Evolutionary conservation across 64 coral and sea anemone species (phyloP).

Genomic region (Anthopleura sola): DNA sequence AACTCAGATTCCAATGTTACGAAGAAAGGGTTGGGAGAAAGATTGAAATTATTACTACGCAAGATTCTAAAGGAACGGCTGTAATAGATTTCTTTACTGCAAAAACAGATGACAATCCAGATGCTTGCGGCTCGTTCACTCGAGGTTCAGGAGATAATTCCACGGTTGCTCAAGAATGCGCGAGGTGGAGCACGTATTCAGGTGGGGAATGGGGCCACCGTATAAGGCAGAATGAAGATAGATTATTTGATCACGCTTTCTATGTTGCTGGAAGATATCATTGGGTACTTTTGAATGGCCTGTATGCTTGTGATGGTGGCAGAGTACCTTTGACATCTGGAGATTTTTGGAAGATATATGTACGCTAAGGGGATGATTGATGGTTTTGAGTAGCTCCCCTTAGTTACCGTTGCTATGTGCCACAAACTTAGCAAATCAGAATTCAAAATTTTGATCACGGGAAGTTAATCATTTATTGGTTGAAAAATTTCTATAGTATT

Average conservation of each 20-base stretch:
- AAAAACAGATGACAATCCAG: neutral
- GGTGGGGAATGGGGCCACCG: neutral
- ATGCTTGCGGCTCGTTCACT: neutral
- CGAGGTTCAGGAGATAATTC: neutral
- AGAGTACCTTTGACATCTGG: neutral
- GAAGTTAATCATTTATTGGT: too few species aligned
- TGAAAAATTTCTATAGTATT: too few species aligned
- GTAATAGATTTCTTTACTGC: conserved; percentile 5
- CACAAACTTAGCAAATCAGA: too few species aligned
- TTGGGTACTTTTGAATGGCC: neutral
- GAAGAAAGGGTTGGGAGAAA: neutral
- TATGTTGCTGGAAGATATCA: neutral
- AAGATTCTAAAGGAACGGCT: conserved; percentile 13
- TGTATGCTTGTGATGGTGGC: neutral
- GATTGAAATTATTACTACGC: neutral
- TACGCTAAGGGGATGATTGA: neutral
- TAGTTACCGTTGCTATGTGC: too few species aligned
- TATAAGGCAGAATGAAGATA: neutral
- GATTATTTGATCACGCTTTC: neutral
- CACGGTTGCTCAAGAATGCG: neutral
- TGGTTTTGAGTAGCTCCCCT: too few species aligned
- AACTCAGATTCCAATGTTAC: conserved; percentile 41
- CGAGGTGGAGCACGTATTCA: neutral
- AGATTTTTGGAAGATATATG: conserved; percentile 34
- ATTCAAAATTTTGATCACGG: too few species aligned